Percentiles rank a stretch among this genome's conserved stretches.
Evolutionary conservation across 2,113 vertebrate species (phyloP).

Genomic region (Oceanites oceanicus): DNA sequence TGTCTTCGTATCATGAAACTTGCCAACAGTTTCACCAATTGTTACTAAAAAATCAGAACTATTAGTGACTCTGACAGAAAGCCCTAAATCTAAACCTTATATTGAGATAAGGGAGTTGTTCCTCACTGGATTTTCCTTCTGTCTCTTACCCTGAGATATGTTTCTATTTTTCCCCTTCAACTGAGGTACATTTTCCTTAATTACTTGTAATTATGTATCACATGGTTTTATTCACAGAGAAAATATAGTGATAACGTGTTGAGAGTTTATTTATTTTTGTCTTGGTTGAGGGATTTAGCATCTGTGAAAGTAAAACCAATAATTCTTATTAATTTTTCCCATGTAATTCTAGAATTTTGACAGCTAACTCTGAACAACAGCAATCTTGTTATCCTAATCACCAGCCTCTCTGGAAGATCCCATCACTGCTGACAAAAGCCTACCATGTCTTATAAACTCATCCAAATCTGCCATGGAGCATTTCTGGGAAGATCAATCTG

Average conservation of each 20-base stretch:
- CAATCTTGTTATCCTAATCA: background rate
- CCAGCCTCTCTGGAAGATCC: background rate
- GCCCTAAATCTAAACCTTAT: background rate
- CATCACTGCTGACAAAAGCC: background rate
- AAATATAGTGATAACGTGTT: background rate
- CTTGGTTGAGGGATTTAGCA: background rate
- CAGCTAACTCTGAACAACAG: background rate
- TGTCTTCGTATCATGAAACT: background rate
- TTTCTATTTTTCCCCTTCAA: background rate
- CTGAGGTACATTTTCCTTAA: background rate
- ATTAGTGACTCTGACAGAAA: background rate
- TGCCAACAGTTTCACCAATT: fast-evolving
- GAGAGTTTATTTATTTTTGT: background rate
- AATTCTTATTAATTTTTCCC: background rate
- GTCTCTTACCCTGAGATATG: background rate
- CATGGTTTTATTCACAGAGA: background rate
- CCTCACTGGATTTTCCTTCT: background rate
- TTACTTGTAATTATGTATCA: background rate
- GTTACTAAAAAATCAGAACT: background rate
- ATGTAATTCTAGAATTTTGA: background rate
- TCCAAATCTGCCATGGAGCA: background rate
- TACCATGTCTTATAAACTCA: background rate
- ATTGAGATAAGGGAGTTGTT: background rate
- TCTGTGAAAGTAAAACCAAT: background rate
- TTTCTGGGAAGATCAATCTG: background rate